Base-by-base conservation (phyloP, 2,888 invertebrate genomes). In the Orthosia cruda region DNA sequence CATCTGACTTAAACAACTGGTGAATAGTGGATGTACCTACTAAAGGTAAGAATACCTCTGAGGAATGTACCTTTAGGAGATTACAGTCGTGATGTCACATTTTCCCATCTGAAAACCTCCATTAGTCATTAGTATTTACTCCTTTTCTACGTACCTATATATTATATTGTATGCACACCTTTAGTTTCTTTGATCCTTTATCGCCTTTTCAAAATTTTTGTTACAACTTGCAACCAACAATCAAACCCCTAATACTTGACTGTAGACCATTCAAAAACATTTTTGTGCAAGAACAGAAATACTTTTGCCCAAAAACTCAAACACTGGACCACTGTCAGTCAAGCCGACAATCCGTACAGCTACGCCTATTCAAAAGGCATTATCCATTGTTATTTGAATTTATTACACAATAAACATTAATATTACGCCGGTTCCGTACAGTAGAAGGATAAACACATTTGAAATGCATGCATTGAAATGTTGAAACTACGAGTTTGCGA, bases 381-480 rank as follows among this genome's bases (percentile, higher is more conserved):
- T 23, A 55, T 55, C 26, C 55, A 75, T 50, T 59, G 45, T 49
- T 52, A 63, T 77, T 77, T 26, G 5, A 52, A 64, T 59, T 13
- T 54, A 70, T n/a, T 32, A 9, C 45, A 63, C 66, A 64, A 26
- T 63, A 64, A 55, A 67, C 50, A 71, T 64, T 64, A 52, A 57
- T 66, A 73, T 80, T 54, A 63, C 81, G 61, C 61, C 45, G 40
- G 16, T 55, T 40, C 57, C 26, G 52, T 58, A 66, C 16, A 63
- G 20, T 54, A 13, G 49, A 57, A 57, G 16, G 40, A 61, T 64
- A 70, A 81, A 74, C 67, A 71, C 57, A 67, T 81, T 80, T 71
- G 63, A 67, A 70, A 84, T 84, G 67, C 70, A 84, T 84, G 74
- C 81, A 84, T 67, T 80, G 67, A 71, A 74, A 71, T 80, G 74